Conservation (phyloP, 1,140 invertebrate species). For the Aporrectodea caliginosa region DNA sequence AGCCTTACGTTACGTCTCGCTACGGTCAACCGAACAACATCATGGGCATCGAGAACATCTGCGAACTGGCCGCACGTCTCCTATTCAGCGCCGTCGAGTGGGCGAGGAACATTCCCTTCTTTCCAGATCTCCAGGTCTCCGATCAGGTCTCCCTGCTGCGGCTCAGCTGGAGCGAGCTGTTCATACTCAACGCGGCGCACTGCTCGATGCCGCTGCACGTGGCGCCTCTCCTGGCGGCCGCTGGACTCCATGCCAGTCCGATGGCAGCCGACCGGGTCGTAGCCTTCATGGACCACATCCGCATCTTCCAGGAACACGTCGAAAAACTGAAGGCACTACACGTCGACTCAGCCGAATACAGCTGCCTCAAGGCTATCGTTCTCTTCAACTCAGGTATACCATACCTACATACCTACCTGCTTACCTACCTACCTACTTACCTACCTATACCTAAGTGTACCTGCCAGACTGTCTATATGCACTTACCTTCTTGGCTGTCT, state of each 20-base stretch:
- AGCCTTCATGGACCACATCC: conserved; percentile 96
- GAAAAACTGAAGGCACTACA: conserved; percentile 96
- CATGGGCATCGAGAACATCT: conserved; percentile 77
- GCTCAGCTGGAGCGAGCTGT: conserved; percentile 94
- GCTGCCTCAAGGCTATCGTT: conserved; percentile 97
- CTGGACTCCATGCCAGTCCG: conserved; percentile 83
- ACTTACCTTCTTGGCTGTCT: too few relatives aligned
- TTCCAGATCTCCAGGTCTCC: conserved; percentile 73
- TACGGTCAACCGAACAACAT: conserved; percentile 73
- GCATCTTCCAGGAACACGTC: conserved; percentile 93
- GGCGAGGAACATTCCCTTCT: conserved; percentile 96
- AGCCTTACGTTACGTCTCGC: conserved; percentile 94
- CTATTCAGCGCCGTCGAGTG: conserved; percentile 96
- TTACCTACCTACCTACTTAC: too few relatives aligned
- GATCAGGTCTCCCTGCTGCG: conserved; percentile 88
- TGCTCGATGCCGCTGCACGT: conserved; percentile 92
- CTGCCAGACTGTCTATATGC: too few relatives aligned
- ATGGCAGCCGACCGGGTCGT: conserved; percentile 96
- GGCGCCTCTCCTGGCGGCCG: conserved; percentile 86
- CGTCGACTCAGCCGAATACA: conserved; percentile 96
- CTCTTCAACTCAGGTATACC: conserved; percentile 98
- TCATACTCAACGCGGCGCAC: conserved; percentile 95
- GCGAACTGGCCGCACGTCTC: conserved; percentile 88
- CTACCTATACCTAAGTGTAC: too few relatives aligned
- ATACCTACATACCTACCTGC: too few relatives aligned